Conservation (phyloP, 2,888 invertebrate genomes). For the Drosophila buzzatii region DNA sequence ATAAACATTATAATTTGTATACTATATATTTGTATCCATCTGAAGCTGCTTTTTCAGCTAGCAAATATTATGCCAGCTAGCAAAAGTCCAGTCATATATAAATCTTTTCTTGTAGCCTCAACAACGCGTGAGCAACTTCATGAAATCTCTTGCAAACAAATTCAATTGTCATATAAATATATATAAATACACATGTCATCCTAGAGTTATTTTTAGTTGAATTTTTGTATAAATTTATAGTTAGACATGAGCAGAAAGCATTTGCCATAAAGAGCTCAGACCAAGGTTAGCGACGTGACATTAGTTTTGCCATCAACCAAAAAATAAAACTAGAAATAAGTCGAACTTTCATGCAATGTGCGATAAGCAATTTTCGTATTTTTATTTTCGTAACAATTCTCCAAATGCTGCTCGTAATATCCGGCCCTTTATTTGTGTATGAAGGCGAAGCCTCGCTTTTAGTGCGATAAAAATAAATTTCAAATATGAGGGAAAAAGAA, state of each 20-base stretch:
- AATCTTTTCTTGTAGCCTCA: neutral
- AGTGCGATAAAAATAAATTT: slow-evolving; percentile 9
- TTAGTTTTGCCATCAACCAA: slow-evolving; percentile 11
- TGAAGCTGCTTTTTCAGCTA: neutral
- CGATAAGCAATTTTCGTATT: slow-evolving; percentile 25
- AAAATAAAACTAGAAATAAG: neutral
- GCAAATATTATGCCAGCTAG: too few species aligned
- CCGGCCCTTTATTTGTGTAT: slow-evolving; percentile 38
- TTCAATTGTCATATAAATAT: neutral
- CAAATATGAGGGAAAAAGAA: neutral
- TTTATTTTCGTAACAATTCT: slow-evolving; percentile 19
- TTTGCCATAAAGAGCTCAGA: neutral
- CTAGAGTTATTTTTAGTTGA: neutral
- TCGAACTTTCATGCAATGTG: slow-evolving; percentile 15
- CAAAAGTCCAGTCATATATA: neutral
- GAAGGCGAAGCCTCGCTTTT: slow-evolving; percentile 19
- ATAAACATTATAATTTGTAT: neutral
- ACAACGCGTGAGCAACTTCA: neutral
- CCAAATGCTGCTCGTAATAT: slow-evolving; percentile 35
- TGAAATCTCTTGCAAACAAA: neutral
- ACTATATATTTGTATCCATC: neutral
- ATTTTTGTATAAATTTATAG: neutral
- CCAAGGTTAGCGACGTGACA: slow-evolving; percentile 17
- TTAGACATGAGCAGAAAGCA: neutral
- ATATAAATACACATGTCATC: neutral